A percentile compares a stretch with the other conserved stretches of the same genome.
phyloP scores from a whole-genome alignment of 2,888 invertebrate species.

The Dioctria rufipes region DNA sequence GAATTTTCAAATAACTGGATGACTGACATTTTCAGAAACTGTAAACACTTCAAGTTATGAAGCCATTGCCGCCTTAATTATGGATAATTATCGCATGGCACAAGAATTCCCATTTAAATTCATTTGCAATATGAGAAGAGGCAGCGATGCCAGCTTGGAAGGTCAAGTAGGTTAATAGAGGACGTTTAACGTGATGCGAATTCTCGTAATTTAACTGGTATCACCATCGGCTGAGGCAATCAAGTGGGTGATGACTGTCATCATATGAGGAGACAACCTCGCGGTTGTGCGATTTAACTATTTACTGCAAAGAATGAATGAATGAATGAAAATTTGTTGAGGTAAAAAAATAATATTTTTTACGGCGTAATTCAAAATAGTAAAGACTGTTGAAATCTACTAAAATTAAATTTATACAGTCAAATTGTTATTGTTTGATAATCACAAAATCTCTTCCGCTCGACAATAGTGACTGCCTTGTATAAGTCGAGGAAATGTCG shows the following conservation, averaged over 20 bases:
- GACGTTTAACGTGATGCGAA: background rate
- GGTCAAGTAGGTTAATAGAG: constrained; percentile 43
- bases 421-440: too few relatives aligned
- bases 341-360: background rate
- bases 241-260: constrained; percentile 46
- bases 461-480: too few relatives aligned
- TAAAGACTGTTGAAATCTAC: too few relatives aligned
- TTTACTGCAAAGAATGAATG: too few relatives aligned
- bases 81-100: constrained; percentile 34
- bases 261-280: background rate
- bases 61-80: constrained; percentile 43
- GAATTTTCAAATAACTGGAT: background rate
- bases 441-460: too few relatives aligned
- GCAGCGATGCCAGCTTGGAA: background rate
- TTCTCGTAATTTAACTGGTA: constrained; percentile 3
- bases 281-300: too few relatives aligned
- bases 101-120: constrained; percentile 33
- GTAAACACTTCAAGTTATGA: constrained; percentile 24
- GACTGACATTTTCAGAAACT: constrained; percentile 16
- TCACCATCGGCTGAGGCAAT: constrained; percentile 20
- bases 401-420: too few relatives aligned
- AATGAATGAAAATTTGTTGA: background rate
- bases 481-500: too few relatives aligned
- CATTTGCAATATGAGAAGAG: background rate
- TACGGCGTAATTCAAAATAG: background rate